Percentiles rank a stretch among this genome's conserved stretches.
phyloP scores from a whole-genome alignment of 2,113 vertebrate species.

The Podarcis cretensis region DNA sequence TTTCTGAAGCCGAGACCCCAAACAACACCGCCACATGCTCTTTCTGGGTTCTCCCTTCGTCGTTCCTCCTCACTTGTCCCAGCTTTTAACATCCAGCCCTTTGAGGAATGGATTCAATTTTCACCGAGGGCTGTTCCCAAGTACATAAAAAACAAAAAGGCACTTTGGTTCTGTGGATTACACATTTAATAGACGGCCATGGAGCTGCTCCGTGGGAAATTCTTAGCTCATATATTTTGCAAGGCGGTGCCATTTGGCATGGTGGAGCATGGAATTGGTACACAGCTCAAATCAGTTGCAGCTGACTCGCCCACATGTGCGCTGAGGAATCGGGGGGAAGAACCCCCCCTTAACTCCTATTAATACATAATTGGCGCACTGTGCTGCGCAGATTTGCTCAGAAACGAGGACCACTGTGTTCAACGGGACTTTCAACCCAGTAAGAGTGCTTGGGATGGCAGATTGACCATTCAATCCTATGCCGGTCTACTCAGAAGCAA shows the following conservation, averaged over 20 bases:
- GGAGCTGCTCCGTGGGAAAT: conserved; percentile 71
- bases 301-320: conserved; percentile 60
- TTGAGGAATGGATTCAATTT: conserved; percentile 39
- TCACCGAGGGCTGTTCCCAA: conserved; percentile 39
- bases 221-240: conserved; percentile 54
- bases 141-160: conserved; percentile 48
- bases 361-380: conserved; percentile 66
- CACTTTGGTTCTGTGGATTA: conserved; percentile 51
- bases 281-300: conserved; percentile 70
- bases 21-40: conserved; percentile 45
- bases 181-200: conserved; percentile 62
- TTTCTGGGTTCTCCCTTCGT: conserved; percentile 29
- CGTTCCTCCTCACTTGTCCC: conserved; percentile 37
- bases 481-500: background rate
- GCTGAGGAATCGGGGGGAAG: conserved; percentile 34
- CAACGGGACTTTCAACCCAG: no score
- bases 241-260: conserved; percentile 65
- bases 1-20: conserved; percentile 36
- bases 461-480: background rate
- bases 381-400: no score
- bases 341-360: conserved; percentile 49
- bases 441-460: no score
- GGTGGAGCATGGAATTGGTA: conserved; percentile 67
- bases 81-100: conserved; percentile 46
- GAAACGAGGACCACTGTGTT: no score